Percentiles rank a stretch among this genome's conserved stretches.
Evolutionary conservation across 2,113 vertebrate species (phyloP).

Genomic region (Lophochroa leadbeateri): DNA sequence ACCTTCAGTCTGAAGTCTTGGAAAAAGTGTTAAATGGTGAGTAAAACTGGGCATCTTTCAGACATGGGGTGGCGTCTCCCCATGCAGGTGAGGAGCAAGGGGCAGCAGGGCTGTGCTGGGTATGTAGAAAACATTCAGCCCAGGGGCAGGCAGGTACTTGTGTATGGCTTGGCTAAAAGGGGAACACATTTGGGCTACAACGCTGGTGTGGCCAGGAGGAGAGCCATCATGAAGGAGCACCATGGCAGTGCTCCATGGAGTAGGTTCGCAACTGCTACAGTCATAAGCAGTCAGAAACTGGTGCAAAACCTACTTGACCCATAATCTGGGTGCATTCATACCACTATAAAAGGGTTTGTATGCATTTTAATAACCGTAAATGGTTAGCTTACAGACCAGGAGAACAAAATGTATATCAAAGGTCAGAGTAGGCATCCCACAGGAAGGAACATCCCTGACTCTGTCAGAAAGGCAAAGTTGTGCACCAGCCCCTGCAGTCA

Average conservation of each 20-base stretch:
- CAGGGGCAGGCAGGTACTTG: background rate
- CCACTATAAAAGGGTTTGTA: background rate
- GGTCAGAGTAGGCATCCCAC: fast-evolving
- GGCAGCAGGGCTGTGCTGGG: background rate
- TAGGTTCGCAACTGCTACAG: fast-evolving
- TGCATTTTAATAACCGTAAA: background rate
- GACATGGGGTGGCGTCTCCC: background rate
- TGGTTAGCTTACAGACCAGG: background rate
- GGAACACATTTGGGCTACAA: fast-evolving
- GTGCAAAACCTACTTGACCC: background rate
- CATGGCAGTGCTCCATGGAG: fast-evolving
- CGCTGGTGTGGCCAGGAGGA: fast-evolving
- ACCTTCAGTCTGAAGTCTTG: background rate
- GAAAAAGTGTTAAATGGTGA: background rate
- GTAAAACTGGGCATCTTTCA: background rate
- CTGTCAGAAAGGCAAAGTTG: background rate
- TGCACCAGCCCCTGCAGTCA: background rate
- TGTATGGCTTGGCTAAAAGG: background rate
- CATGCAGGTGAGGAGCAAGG: background rate
- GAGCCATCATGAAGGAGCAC: background rate
- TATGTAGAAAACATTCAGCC: background rate
- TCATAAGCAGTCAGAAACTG: background rate
- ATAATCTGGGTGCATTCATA: background rate
- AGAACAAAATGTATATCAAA: background rate
- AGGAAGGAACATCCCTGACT: background rate